Conservation (phyloP, 2,113 vertebrate genomes). For the Tyrannus savana region DNA sequence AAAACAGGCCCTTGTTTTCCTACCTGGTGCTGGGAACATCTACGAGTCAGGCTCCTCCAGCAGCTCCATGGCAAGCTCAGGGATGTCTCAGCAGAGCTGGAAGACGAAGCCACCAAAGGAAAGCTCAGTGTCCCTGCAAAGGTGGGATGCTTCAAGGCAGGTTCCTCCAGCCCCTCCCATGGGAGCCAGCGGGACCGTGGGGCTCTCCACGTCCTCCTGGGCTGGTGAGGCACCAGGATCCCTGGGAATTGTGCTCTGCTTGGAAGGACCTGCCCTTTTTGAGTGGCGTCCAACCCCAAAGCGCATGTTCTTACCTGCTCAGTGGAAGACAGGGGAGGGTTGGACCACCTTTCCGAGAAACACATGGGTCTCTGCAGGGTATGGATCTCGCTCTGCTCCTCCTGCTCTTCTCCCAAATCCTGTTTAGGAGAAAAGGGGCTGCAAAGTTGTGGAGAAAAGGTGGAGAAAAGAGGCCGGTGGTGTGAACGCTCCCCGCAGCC, state of each 20-base stretch:
- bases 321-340: neutral
- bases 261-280: conserved; percentile 62
- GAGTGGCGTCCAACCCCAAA: conserved; percentile 58
- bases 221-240: conserved; percentile 47
- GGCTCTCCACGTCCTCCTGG: conserved; percentile 36
- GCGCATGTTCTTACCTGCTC: conserved; percentile 69
- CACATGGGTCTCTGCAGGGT: neutral
- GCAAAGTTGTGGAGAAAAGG: neutral
- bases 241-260: conserved; percentile 60
- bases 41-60: conserved; percentile 19
- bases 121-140: neutral
- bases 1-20: neutral
- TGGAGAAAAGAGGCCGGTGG: neutral
- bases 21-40: conserved; percentile 66
- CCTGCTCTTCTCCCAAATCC: neutral
- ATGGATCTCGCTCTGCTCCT: neutral
- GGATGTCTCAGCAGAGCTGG: conserved; percentile 21
- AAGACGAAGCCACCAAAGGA: conserved; percentile 27
- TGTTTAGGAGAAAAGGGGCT: neutral
- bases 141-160: neutral
- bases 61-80: neutral
- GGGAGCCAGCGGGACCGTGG: neutral
- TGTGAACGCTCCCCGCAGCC: neutral
- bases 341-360: conserved; percentile 1
- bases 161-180: neutral